Base-by-base conservation (phyloP, 2,797 vertebrate genomes). In the Gallinago nigripennis region DNA sequence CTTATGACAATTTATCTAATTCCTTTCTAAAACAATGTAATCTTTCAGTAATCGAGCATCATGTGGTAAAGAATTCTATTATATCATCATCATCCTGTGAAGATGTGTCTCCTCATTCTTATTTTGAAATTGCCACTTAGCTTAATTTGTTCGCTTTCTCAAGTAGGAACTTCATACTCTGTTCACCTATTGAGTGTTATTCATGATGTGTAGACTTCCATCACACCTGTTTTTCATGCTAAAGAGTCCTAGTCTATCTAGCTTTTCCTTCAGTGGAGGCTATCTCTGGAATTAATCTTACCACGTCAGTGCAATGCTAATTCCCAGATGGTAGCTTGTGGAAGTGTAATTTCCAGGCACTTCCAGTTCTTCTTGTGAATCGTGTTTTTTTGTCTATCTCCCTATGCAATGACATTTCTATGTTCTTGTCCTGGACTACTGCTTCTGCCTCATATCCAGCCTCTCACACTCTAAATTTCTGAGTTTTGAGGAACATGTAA, bases 331-430 rank as follows among this genome's bases (percentile, higher is more conserved):
- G 82, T 46, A 60, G 51, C 10, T 94, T 88, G 64, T 72, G 60
- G 58, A 96, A 66, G 9, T 73, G 37, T 75, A 61, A 64, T 87
- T 82, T 87, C 41, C 84, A 69, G 51, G 53, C 41, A 84, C 46
- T 93, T 90, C 45, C 8, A 80, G 50, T 88, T 86, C 60, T 90
- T 85, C 57, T 68, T 82, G 46, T 88, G 90, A 90, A 91, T 94
- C 58, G 56, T 21, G 20, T 48, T 51, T 57, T 56, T 91, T 93
- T 43, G 61, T 81, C 35, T 35, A 6, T 73, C 15, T 93, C 68
- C 20, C 25, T 37, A 1, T 76, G 57, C 33, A 81, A 64, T 58
- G 61, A 60, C 37, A 85, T 94, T 93, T 89, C 61, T 51, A 17
- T 58, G 46, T 91, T 78, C 41, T 75, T 84, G 23, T 64, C 18